Percentiles rank a stretch among this genome's conserved stretches.
Conservation (phyloP, 2,113 vertebrate species). For the Rutilus rutilus region DNA sequence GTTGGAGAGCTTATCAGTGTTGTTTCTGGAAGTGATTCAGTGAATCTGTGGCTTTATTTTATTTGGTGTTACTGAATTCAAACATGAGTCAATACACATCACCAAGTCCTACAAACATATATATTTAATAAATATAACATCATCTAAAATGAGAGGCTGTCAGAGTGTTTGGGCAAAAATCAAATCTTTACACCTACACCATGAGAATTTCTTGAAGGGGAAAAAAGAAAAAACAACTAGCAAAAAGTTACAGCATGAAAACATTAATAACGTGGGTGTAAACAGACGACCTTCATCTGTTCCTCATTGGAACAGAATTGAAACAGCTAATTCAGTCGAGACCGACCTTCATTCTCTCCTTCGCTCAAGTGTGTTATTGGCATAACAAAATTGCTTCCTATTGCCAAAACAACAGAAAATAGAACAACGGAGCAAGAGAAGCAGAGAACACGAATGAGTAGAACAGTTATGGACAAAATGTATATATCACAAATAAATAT, state of each 20-base stretch:
- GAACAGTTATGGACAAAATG: not conserved
- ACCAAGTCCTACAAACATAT: not conserved
- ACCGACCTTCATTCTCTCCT: not conserved
- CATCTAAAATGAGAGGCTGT: not conserved
- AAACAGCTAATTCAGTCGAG: not conserved
- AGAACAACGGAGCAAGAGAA: not conserved
- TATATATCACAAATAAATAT: not conserved
- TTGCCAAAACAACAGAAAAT: constrained; percentile 16
- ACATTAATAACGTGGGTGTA: not conserved
- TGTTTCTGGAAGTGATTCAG: constrained; percentile 20
- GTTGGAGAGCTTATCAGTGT: not conserved
- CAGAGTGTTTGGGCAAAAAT: not conserved
- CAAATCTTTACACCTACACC: not conserved
- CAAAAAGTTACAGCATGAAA: not conserved
- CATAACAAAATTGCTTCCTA: not conserved
- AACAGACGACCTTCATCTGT: constrained; percentile 8
- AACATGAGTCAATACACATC: constrained; percentile 4
- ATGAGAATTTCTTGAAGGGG: not conserved
- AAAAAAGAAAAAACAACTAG: not conserved
- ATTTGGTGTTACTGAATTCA: not conserved
- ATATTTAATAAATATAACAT: constrained; percentile 5
- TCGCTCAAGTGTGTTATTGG: not conserved
- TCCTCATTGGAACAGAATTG: not conserved
- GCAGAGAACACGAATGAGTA: not conserved
- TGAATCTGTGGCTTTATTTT: not conserved